These are phyloP conservation scores for Etheostoma cragini DNA, from an alignment of 2,113 vertebrate genomes.

Conservation along the genomic window DNA sequence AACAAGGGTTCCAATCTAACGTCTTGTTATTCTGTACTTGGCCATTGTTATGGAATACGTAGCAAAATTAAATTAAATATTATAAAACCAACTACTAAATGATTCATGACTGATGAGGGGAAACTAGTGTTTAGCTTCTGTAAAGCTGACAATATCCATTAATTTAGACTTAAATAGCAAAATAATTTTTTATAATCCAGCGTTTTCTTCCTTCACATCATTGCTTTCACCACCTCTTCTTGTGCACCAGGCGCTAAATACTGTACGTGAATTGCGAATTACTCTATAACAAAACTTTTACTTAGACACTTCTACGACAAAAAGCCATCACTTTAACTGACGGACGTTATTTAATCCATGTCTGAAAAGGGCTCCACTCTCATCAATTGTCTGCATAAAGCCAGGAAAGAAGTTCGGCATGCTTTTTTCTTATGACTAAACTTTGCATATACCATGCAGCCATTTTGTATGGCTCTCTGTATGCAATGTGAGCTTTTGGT, in stretches of 20 bases:
- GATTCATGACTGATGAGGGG: background rate
- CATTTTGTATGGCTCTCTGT: conserved; percentile 30
- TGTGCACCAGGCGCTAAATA: background rate
- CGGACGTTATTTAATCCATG: background rate
- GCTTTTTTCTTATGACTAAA: conserved; percentile 4
- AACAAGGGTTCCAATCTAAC: background rate
- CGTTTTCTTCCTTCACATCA: background rate
- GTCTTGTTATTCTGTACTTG: background rate
- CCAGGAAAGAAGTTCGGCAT: conserved; percentile 5
- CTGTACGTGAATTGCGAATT: background rate
- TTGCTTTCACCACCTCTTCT: background rate
- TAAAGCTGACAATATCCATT: background rate
- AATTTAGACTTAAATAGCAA: conserved; percentile 4
- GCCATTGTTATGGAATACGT: background rate
- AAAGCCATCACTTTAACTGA: background rate
- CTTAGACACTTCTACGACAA: background rate
- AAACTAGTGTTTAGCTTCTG: background rate
- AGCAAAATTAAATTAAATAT: background rate
- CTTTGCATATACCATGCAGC: conserved; percentile 20
- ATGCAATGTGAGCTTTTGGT: conserved; percentile 43
- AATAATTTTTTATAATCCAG: background rate
- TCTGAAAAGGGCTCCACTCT: conserved; percentile 52
- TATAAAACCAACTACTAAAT: conserved; percentile 6
- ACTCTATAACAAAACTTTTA: background rate
- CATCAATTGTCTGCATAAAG: conserved; percentile 33